phyloP scores from a whole-genome alignment of 2,113 vertebrate species.

The Caretta caretta region DNA sequence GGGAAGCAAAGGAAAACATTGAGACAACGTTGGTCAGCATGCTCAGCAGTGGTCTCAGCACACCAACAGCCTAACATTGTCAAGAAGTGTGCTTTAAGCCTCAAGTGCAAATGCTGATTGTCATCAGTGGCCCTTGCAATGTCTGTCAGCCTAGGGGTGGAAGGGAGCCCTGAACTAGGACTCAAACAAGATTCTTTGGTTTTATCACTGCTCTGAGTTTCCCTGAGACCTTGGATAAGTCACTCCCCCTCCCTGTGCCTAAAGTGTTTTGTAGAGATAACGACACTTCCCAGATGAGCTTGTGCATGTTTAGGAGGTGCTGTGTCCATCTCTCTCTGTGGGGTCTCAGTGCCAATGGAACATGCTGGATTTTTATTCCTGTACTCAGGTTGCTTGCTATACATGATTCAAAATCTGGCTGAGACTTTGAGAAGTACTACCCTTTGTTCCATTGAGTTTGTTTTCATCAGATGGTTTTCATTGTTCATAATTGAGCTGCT shows the following conservation, averaged over 20 bases:
- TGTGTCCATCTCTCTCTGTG: neutral
- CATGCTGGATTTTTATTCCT: neutral
- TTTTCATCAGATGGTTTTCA: accelerated
- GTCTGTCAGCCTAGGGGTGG: neutral
- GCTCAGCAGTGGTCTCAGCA: neutral
- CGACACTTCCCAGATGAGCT: neutral
- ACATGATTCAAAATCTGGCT: neutral
- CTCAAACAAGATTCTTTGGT: neutral
- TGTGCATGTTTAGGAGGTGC: neutral
- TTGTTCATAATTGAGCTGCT: neutral
- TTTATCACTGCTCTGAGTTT: neutral
- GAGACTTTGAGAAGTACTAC: neutral
- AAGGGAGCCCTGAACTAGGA: neutral
- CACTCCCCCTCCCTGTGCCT: neutral
- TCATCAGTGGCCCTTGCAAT: neutral
- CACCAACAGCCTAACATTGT: neutral
- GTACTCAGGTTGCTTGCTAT: neutral
- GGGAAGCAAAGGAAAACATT: neutral
- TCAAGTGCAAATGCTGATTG: neutral
- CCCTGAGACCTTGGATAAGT: neutral
- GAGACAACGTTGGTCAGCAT: neutral
- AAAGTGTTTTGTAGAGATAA: neutral
- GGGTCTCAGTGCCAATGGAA: neutral
- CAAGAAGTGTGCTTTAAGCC: neutral
- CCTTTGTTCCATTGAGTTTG: neutral